phyloP scores from a whole-genome alignment of 2,888 invertebrate genomes.

The Meteorus colon region DNA sequence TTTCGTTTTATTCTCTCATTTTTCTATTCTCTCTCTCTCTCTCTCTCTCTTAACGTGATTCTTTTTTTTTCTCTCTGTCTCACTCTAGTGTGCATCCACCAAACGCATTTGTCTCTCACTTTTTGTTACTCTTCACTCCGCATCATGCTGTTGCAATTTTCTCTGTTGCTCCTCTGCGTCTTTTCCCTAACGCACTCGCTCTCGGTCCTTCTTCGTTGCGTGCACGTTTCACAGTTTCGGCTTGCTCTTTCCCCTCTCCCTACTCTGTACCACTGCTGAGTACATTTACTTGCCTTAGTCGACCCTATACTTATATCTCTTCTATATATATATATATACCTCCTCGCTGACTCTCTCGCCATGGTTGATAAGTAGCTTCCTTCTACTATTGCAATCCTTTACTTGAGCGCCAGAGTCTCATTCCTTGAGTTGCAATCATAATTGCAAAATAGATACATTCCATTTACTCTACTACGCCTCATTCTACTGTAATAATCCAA shows the following conservation, averaged over 20 bases:
- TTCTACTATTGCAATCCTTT: slow-evolving; percentile 32
- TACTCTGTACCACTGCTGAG: slow-evolving; percentile 15
- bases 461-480: background rate
- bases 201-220: slow-evolving; percentile 23
- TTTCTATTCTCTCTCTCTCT: background rate
- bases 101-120: slow-evolving; percentile 27
- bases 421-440: slow-evolving; percentile 51
- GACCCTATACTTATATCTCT: slow-evolving; percentile 15
- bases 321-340: slow-evolving; percentile 20
- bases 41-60: slow-evolving; percentile 31
- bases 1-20: slow-evolving; percentile 8
- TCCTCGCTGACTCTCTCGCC: background rate
- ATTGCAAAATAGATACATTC: slow-evolving; percentile 26
- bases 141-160: background rate
- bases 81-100: background rate
- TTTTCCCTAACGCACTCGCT: slow-evolving; percentile 12
- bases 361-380: slow-evolving; percentile 36
- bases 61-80: slow-evolving; percentile 35
- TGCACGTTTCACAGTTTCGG: slow-evolving; percentile 23
- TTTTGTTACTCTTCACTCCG: slow-evolving; percentile 23
- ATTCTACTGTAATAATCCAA: no score
- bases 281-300: slow-evolving; percentile 28
- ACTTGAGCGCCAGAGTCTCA: slow-evolving; percentile 43
- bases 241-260: slow-evolving; percentile 26
- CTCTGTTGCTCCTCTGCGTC: background rate